Evolutionary conservation across 2,113 vertebrate genomes (phyloP).

Genomic region (Centropristis striata): DNA sequence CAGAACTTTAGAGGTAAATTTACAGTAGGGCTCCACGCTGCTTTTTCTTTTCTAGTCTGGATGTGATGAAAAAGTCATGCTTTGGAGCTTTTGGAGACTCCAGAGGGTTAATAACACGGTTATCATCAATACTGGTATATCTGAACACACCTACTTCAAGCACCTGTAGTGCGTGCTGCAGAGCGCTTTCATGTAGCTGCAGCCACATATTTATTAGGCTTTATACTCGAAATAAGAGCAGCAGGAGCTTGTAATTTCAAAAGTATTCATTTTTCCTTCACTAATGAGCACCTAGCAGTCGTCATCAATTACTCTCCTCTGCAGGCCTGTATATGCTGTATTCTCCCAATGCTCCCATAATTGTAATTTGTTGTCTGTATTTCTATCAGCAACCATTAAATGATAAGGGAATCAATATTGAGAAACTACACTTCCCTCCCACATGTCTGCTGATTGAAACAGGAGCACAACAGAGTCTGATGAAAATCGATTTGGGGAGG

Average conservation of each 20-base stretch:
- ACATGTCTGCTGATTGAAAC: not conserved
- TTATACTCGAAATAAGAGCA: not conserved
- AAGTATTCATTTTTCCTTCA: not conserved
- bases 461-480: not conserved
- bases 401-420: not conserved
- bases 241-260: not conserved
- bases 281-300: not conserved
- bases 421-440: constrained; percentile 4
- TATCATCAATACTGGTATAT: no score
- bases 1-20: no score
- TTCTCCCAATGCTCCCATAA: not conserved
- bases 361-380: not conserved
- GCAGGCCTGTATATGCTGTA: not conserved
- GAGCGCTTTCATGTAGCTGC: no score
- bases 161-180: no score
- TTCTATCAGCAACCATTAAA: not conserved
- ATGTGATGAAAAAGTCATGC: no score
- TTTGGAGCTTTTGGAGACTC: no score
- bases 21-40: no score
- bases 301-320: not conserved
- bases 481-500: not conserved
- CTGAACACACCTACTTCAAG: no score
- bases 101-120: no score
- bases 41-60: no score
- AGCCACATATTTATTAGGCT: no score